Conservation (phyloP, 2,113 vertebrate species). For the Corydoras maculifer region DNA sequence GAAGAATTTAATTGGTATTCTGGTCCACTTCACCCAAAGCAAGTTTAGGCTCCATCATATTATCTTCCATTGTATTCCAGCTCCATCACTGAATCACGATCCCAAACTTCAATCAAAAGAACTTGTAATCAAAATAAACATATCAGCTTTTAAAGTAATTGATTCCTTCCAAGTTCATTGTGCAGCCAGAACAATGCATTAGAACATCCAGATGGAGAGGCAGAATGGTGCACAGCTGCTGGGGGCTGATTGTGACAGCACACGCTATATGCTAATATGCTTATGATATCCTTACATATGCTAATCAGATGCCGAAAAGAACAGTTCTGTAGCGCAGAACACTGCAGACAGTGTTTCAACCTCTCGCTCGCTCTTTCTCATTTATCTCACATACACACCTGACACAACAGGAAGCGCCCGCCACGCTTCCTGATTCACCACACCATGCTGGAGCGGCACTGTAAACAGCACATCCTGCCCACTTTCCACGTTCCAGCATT, state of each 20-base stretch:
- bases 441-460: background rate
- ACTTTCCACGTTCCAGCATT: background rate
- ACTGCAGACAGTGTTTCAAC: background rate
- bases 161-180: constrained; percentile 5
- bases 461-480: background rate
- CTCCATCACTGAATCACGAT: too few species aligned
- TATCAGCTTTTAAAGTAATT: background rate
- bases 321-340: too few species aligned
- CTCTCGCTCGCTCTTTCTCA: background rate
- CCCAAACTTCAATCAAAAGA: background rate
- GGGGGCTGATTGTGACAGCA: background rate
- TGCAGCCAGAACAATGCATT: background rate
- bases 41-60: too few species aligned
- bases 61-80: too few species aligned
- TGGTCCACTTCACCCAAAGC: too few species aligned
- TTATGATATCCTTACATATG: background rate
- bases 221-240: constrained; percentile 9
- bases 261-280: constrained; percentile 7
- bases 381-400: background rate
- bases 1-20: too few species aligned
- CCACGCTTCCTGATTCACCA: background rate
- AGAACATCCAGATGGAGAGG: constrained; percentile 4
- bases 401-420: background rate
- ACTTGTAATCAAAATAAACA: background rate
- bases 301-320: background rate